Evolutionary conservation across 2,797 vertebrate species (phyloP).

Genomic region (Brachyrhaphis roseni): DNA sequence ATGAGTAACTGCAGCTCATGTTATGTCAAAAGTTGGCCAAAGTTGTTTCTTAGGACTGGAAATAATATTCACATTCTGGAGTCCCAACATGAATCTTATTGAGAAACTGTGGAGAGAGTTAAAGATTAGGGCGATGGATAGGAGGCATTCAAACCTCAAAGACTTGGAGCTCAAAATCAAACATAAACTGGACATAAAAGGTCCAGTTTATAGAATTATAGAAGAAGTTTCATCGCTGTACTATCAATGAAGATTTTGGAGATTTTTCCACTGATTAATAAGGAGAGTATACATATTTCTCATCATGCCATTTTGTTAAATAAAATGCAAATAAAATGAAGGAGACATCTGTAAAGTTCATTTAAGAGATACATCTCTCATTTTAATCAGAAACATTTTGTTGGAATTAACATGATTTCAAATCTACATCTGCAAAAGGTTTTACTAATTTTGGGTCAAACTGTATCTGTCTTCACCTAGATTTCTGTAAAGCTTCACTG

Average conservation of each 20-base stretch:
- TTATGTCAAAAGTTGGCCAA: neutral
- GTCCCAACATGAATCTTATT: neutral
- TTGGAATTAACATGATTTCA: neutral
- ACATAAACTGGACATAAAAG: neutral
- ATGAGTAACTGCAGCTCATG: neutral
- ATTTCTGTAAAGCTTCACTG: neutral
- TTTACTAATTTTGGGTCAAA: neutral
- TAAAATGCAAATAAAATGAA: neutral
- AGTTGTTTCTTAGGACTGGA: neutral
- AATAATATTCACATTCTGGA: neutral
- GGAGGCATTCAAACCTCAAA: neutral
- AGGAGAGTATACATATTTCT: neutral
- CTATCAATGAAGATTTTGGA: neutral
- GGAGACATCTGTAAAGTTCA: neutral
- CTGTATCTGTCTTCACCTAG: neutral
- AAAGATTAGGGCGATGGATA: neutral
- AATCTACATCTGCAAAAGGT: neutral
- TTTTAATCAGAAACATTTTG: neutral
- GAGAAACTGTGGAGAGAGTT: neutral
- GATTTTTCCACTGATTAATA: neutral
- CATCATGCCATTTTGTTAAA: neutral
- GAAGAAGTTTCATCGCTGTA: neutral
- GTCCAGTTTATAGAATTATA: neutral
- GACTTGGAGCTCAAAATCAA: neutral
- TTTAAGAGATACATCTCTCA: neutral